Base-by-base conservation (phyloP, 2,888 invertebrate genomes). In the Oscheius sp. region DNA sequence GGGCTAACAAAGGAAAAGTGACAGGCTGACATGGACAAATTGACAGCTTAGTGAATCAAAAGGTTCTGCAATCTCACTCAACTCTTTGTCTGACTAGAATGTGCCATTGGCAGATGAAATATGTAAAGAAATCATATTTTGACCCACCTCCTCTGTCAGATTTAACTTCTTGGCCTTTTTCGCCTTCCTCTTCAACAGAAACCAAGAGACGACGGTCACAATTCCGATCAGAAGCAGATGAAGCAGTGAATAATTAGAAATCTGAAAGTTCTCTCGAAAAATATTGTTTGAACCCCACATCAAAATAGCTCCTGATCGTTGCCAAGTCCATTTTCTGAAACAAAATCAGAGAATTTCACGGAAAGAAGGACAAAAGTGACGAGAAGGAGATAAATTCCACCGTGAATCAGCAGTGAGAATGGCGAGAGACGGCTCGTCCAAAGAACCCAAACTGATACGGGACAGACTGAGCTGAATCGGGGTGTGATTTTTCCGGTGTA, bases 131-230 rank as follows among this genome's bases (percentile, higher is more conserved):
- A 47, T 47, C 33, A 21, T 13, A 50, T 13, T 7, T 13, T 10
- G n/a, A 13, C 70, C 37, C 10, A 70, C 70, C 70, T 72, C 59
- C 21, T 72, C 71, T 4, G 71, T 60, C 4, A 72, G 13, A 33
- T 48, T 35, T 1, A 58, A 37, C 35, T 59, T 72, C 35, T 72
- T 72, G 33, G 51, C 11, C 37, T 72, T 72, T 29, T n/a, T 51
- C 5, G 71, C n/a, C 60, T 60, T 59, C 42, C 53, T 68, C 35
- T 68, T 51, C 9, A 68, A 13, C 35, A 33, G 51, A 37, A 68
- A n/a, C 37, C 33, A 55, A 1, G 68, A 68, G 11, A 68, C 53
- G 7, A 68, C 42, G 2, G 53, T 55, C 29, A 55, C n/a, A 33
- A 53, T 5, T 37, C 33, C 55, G n/a, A 68, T 55, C n/a, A 68